phyloP scores from a whole-genome alignment of 1,140 invertebrate genomes.

The Condylostylus longicornis region DNA sequence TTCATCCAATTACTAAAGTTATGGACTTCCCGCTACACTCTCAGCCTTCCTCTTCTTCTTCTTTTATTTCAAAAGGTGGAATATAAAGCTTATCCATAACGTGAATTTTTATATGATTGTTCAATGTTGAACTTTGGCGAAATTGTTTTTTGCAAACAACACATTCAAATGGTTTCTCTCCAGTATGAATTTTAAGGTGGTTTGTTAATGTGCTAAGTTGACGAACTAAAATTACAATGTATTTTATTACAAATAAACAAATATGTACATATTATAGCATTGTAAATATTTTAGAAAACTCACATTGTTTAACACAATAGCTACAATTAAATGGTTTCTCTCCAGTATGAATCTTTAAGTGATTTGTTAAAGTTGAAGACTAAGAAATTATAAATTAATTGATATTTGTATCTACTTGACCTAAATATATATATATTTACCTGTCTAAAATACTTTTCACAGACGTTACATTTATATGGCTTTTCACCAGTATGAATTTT shows the following conservation, averaged over 20 bases:
- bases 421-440: too few species aligned
- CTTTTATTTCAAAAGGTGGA: constrained; percentile 31
- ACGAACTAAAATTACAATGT: too few species aligned
- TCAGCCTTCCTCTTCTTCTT: constrained; percentile 31
- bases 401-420: too few species aligned
- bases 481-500: constrained; percentile 32
- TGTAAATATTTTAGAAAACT: too few species aligned
- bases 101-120: constrained; percentile 33
- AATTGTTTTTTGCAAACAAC: constrained; percentile 32
- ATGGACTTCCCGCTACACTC: too few species aligned
- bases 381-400: too few species aligned
- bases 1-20: too few species aligned
- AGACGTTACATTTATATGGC: constrained; percentile 31
- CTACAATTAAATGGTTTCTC: constrained; percentile 31
- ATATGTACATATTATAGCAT: too few species aligned
- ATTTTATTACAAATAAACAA: too few species aligned
- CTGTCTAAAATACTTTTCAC: constrained; percentile 32
- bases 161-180: constrained; percentile 33
- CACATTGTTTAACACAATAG: constrained; percentile 28
- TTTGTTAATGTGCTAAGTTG: constrained; percentile 27
- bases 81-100: constrained; percentile 32
- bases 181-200: constrained; percentile 30
- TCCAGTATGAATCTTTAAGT: constrained; percentile 30
- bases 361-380: constrained; percentile 30
- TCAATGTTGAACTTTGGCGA: constrained; percentile 30